Evolutionary conservation across 2,797 vertebrate species (phyloP).

Genomic region (Danio kyathit): DNA sequence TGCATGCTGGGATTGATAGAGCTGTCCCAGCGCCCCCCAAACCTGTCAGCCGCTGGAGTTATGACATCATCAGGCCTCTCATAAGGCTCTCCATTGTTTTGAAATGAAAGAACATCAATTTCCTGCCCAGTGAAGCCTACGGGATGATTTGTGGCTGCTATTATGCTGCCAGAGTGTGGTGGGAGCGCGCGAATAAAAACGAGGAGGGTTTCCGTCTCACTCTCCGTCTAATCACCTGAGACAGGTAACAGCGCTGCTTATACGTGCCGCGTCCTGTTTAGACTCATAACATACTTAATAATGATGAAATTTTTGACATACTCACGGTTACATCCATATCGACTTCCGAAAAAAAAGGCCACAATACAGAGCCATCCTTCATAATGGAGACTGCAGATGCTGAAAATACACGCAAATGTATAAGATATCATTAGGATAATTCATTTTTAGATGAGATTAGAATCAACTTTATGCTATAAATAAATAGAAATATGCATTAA

Average conservation of each 20-base stretch:
- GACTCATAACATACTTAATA: background rate
- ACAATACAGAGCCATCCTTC: background rate
- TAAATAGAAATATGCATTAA: too few species aligned
- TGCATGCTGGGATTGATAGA: constrained; percentile 71
- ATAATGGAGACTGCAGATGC: background rate
- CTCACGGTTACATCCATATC: background rate
- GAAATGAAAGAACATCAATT: constrained; percentile 83
- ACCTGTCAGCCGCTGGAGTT: constrained; percentile 75
- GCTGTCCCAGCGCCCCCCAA: constrained; percentile 64
- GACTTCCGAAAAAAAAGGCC: background rate
- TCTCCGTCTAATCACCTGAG: constrained; percentile 37
- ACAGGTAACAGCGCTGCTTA: constrained; percentile 12
- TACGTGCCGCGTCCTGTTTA: background rate
- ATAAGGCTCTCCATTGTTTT: constrained; percentile 81
- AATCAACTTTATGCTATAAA: too few species aligned
- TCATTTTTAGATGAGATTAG: background rate
- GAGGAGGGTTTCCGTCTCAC: constrained; percentile 27
- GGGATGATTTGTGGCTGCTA: constrained; percentile 80
- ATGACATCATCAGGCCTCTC: constrained; percentile 78
- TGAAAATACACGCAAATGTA: background rate
- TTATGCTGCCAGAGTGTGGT: constrained; percentile 75
- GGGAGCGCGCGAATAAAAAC: constrained; percentile 68
- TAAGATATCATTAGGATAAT: background rate
- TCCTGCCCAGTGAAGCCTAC: constrained; percentile 68
- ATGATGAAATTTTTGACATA: background rate